phyloP scores from a whole-genome alignment of 2,888 invertebrate species.

The Neoscelio sp. region DNA sequence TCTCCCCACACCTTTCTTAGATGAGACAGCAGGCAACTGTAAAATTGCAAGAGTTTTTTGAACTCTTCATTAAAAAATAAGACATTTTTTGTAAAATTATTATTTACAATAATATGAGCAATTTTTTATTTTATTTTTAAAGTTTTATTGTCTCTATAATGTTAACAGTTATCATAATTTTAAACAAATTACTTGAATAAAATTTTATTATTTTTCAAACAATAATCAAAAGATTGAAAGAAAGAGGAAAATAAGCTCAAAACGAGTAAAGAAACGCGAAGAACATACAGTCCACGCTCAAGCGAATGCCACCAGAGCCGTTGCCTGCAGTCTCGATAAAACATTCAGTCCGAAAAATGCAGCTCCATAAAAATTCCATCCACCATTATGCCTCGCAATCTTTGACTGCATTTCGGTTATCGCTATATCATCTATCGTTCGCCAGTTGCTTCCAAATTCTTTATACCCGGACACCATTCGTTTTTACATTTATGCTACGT shows the following conservation, averaged over 20 bases:
- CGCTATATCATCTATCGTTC: conserved; percentile 61
- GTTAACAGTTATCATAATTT: no score
- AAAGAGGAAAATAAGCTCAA: conserved; percentile 46
- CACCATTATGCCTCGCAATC: conserved; percentile 75
- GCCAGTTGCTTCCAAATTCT: conserved; percentile 26
- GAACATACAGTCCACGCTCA: conserved; percentile 63
- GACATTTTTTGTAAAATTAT: no score
- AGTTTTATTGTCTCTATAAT: no score
- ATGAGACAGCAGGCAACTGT: conserved; percentile 3
- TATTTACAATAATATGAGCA: no score
- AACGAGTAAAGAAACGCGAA: conserved; percentile 38
- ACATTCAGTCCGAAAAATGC: conserved; percentile 78
- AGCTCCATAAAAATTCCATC: conserved; percentile 77
- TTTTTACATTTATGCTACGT: conserved; percentile 30
- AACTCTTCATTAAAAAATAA: no score
- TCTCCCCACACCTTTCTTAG: no score
- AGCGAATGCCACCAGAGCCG: conserved; percentile 56
- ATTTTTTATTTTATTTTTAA: no score
- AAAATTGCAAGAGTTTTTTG: no score
- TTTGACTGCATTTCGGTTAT: conserved; percentile 75
- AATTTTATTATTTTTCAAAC: no score
- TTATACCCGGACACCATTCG: conserved; percentile 19
- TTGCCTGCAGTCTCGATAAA: conserved; percentile 74
- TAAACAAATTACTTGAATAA: no score
- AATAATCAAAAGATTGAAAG: conserved; percentile 38